Conservation (phyloP, 2,797 vertebrate species). For the Liasis olivaceus region DNA sequence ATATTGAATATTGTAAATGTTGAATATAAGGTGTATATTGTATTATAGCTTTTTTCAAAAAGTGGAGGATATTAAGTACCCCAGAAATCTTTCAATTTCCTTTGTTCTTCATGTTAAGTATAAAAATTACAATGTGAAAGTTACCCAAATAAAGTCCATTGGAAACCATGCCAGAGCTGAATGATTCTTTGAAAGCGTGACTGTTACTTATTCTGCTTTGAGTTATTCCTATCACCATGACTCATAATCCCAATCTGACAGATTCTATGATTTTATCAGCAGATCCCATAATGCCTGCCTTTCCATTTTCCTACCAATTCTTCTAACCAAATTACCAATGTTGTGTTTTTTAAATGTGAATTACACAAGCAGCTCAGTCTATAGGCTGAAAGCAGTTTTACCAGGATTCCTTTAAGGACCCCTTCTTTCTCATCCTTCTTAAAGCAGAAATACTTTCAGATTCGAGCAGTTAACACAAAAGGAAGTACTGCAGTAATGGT, state of each 20-base stretch:
- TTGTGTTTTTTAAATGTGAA: not conserved
- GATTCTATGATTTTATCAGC: not conserved
- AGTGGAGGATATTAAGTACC: not conserved
- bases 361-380: not conserved
- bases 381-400: not conserved
- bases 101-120: not conserved
- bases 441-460: not conserved
- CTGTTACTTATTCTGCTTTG: too few relatives aligned
- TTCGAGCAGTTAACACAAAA: not conserved
- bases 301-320: not conserved
- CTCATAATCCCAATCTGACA: not conserved
- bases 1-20: too few relatives aligned
- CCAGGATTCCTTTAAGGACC: not conserved
- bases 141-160: not conserved
- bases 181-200: not conserved
- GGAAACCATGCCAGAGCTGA: not conserved
- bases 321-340: too few relatives aligned
- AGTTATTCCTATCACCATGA: not conserved
- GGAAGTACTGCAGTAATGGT: not conserved
- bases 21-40: too few relatives aligned
- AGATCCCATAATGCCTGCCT: too few relatives aligned
- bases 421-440: not conserved
- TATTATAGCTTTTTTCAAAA: not conserved
- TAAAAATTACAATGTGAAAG: not conserved
- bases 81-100: not conserved